These are phyloP conservation scores for Triplophysa tibetana DNA, from an alignment of 2,113 vertebrate genomes.

Conservation along the genomic window DNA sequence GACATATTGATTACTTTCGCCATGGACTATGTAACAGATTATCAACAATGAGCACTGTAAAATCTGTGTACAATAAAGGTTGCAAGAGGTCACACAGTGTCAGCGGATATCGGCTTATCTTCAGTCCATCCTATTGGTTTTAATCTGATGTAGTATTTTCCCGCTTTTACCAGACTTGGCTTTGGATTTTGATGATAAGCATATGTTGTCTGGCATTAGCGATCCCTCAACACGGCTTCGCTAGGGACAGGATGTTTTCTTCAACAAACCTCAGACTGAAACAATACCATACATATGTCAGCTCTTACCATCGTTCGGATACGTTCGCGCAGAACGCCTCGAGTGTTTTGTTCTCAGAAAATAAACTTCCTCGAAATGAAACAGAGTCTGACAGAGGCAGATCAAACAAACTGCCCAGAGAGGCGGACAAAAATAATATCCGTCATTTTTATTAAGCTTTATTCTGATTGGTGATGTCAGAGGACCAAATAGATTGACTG, in stretches of 20 bases:
- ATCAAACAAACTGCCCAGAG: slow-evolving; percentile 29
- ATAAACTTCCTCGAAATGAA: slow-evolving; percentile 50
- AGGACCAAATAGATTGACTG: neutral
- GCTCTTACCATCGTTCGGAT: slow-evolving; percentile 25
- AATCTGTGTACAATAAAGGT: neutral
- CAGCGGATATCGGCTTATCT: neutral
- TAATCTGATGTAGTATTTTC: neutral
- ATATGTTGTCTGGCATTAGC: slow-evolving; percentile 38
- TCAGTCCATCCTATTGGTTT: slow-evolving; percentile 13
- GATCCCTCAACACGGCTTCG: slow-evolving; percentile 23
- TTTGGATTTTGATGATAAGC: slow-evolving; percentile 35
- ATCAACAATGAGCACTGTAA: neutral
- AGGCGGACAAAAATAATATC: neutral
- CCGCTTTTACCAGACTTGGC: slow-evolving; percentile 9
- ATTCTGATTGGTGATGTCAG: slow-evolving; percentile 7
- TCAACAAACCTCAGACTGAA: slow-evolving; percentile 44
- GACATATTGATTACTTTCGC: neutral
- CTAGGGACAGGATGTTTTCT: slow-evolving; percentile 53
- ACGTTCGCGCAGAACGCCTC: neutral
- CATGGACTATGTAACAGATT: neutral
- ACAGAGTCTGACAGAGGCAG: neutral
- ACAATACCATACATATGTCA: slow-evolving; percentile 54
- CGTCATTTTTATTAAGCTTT: slow-evolving; percentile 5
- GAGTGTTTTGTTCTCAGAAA: slow-evolving; percentile 43
- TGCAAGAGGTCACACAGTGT: no score